Evolutionary conservation across 1,140 invertebrate species (phyloP).

Genomic region (Drosophila repleta): DNA sequence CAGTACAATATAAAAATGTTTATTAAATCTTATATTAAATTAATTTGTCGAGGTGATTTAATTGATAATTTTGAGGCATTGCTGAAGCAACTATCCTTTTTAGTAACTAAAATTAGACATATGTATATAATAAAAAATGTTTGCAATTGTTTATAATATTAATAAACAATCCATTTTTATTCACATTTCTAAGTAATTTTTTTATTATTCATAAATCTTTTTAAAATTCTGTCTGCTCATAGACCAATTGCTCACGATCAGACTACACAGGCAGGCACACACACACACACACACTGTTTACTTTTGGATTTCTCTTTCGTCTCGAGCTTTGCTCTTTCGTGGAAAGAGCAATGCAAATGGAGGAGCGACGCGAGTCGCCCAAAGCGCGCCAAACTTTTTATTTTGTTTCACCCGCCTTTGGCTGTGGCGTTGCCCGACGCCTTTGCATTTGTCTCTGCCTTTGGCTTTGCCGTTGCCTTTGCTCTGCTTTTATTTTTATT

Average conservation of each 20-base stretch:
- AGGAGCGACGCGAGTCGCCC: conserved; percentile 48
- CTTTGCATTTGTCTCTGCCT: conserved; percentile 20
- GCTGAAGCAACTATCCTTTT: too few relatives aligned
- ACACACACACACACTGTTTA: not conserved
- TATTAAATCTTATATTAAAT: too few relatives aligned
- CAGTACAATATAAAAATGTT: too few relatives aligned
- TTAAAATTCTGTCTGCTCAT: too few relatives aligned
- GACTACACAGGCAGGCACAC: not conserved
- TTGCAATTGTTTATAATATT: not conserved
- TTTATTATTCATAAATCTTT: too few relatives aligned
- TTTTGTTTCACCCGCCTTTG: conserved; percentile 15
- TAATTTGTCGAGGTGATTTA: too few relatives aligned
- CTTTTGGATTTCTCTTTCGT: conserved; percentile 30
- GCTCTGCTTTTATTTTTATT: conserved; percentile 82
- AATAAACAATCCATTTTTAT: too few relatives aligned
- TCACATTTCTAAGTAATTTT: too few relatives aligned
- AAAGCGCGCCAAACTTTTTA: conserved; percentile 71
- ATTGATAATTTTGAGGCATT: too few relatives aligned
- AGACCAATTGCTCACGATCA: not conserved
- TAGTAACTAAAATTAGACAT: too few relatives aligned
- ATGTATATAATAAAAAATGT: too few relatives aligned
- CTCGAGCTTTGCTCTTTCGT: conserved; percentile 30
- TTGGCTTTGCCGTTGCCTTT: conserved; percentile 23
- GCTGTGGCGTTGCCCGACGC: not conserved
- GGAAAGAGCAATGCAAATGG: conserved; percentile 62